Base-by-base conservation (phyloP, 2,113 vertebrate species). In the Shinisaurus crocodilurus region DNA sequence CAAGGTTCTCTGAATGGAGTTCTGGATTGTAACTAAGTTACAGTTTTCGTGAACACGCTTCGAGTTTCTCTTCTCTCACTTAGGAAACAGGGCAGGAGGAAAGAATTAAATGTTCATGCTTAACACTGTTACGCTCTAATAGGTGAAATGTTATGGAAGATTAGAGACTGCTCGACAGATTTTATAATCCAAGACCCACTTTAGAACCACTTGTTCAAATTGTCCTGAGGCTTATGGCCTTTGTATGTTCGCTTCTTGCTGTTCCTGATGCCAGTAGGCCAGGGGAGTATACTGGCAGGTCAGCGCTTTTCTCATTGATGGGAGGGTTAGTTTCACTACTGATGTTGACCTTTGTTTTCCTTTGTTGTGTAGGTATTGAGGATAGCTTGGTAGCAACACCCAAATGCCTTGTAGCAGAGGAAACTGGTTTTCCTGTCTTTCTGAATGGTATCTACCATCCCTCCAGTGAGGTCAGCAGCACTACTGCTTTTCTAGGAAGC, bases 341-440 rank as follows among this genome's bases (percentile, higher is more conserved):
- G 43, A 69, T n/a, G n/a, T 77, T 90, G 45, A 70, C 83, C 72
- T 90, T 79, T 40, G 18, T 60, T 80, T 80, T 70, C 83, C 83
- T 77, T 80, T 90, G 89, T 86, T 34, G 29, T 20, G 45, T 50
- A 75, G 60, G 23, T 48, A 54, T 69, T 70, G 75, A 77, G 60
- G 76, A 7, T 85, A 90, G 70, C n/a, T 37, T 54, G 80, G n/a
- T 76, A 88, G 86, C 13, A 54, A 91, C n/a, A 60, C 81, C 63
- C 60, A 85, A 12, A 57, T 37, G 81, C 18, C 74, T 40, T n/a
- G 4, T 82, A 45, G 29, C 34, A 79, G n/a, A 90, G 89, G 82
- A 86, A 90, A 70, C n/a, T 4, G 74, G 32, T 45, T 90, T 87
- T 75, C 77, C 80, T 76, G 43, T 75, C 70, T 32, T 84, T 77